Evolutionary conservation across 2,797 vertebrate species (phyloP), one percentile per base, ranked within the genome.

Genomic region (Hypotaenidia okinawae): DNA sequence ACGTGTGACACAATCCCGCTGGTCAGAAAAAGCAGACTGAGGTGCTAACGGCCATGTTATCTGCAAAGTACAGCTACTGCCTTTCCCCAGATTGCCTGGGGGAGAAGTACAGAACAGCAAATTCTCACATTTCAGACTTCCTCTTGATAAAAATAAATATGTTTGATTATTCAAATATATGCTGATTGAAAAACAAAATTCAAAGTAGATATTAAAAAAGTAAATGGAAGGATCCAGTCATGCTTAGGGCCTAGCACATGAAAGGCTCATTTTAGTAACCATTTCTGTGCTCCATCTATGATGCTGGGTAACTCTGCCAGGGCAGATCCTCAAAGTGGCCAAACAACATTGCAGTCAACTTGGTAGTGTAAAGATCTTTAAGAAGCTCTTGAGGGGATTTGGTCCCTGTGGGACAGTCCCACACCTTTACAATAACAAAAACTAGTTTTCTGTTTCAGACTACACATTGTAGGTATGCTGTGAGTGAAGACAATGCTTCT

Each of bases 91-190:
- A 84, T 73, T 80, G 75, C 91, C 69, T 94, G 76, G n/a, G 59
- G 79, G 30, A 4, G 76, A 91, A 67, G 49, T 32, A 61, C 30
- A 74, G 52, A 88, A 52, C 63, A 74, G 41, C 22, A 63, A 89
- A 87, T 75, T 92, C 55, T 88, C 91, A 91, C 58, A 72, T 93
- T 94, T 94, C 82, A 89, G 61, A 70, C 59, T 94, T 27, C 22
- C n/a, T 90, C 78, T 95, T 49, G 76, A 90, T 83, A 92, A 95
- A 93, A 94, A 81, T 70, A 94, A 96, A 59, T 81, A 59, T 58
- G 33, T 80, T 88, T 96, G 59, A 92, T 94, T 84, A 88, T 84
- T 93, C 89, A 91, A 93, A 90, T 91, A 39, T 51, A 93, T 84
- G 83, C 55, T 93, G 69, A 90, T 68, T 94, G 47, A 86, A 88